Conservation (phyloP, 2,113 vertebrate species). For the Nestor notabilis region DNA sequence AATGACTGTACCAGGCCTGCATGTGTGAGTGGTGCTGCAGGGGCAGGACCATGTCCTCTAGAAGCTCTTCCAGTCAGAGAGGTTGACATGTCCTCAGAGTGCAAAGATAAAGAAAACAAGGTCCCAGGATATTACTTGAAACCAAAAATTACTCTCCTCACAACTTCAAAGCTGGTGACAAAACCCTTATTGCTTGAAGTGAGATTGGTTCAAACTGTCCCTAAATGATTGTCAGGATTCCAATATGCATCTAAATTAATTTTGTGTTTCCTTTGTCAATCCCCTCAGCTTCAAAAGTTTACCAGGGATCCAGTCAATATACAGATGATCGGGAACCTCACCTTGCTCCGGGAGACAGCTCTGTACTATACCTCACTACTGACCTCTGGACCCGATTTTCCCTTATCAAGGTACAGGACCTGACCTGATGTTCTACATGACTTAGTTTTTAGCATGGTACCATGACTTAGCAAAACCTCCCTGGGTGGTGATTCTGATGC, state of each 20-base stretch:
- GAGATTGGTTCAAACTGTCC: background rate
- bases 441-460: background rate
- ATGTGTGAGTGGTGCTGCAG: background rate
- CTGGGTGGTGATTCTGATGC: background rate
- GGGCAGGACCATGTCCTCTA: background rate
- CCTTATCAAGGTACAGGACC: background rate
- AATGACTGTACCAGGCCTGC: background rate
- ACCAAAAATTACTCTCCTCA: background rate
- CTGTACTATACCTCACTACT: slow-evolving; percentile 31
- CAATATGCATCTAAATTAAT: background rate
- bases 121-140: background rate
- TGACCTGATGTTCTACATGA: background rate
- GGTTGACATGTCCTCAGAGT: background rate
- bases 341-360: slow-evolving; percentile 5
- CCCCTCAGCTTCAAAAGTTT: slow-evolving; percentile 47
- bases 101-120: background rate
- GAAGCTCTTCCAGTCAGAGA: background rate
- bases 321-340: slow-evolving; percentile 24
- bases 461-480: background rate
- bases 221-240: background rate
- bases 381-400: background rate
- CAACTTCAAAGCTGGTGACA: background rate
- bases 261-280: background rate
- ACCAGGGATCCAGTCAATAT: background rate
- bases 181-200: background rate